phyloP scores from a whole-genome alignment of 2,888 invertebrate genomes.

The Eulithis prunata region DNA sequence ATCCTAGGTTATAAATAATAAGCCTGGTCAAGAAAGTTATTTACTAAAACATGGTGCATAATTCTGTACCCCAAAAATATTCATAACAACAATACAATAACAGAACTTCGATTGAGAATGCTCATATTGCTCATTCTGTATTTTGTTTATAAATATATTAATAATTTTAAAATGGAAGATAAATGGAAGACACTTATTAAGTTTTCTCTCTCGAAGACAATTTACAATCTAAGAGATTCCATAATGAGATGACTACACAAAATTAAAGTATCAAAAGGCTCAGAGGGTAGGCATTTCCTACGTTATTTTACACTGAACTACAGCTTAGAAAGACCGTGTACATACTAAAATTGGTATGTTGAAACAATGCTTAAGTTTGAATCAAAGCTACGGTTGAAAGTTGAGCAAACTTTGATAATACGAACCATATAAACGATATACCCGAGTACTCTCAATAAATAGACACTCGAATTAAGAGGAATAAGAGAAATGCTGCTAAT shows the following conservation, averaged over 20 bases:
- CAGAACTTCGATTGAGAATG: constrained; percentile 16
- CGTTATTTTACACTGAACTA: constrained; percentile 10
- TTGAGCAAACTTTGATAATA: no score
- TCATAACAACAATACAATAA: constrained; percentile 1
- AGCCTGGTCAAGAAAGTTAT: no score
- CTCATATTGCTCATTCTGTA: constrained; percentile 8
- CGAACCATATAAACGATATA: no score
- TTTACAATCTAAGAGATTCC: constrained; percentile 12
- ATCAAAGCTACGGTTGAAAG: no score
- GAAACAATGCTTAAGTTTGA: no score
- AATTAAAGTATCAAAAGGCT: constrained; percentile 8
- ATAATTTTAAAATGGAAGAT: neutral
- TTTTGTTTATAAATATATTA: neutral
- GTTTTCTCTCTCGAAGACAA: constrained; percentile 20
- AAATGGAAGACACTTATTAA: constrained; percentile 13
- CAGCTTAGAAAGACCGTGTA: constrained; percentile 5
- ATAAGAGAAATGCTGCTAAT: no score
- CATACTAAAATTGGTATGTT: neutral
- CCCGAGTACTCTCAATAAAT: no score
- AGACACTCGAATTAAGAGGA: no score
- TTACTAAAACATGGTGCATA: constrained; percentile 16
- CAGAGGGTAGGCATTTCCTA: constrained; percentile 14
- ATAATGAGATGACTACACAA: constrained; percentile 17
- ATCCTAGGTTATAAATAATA: no score
- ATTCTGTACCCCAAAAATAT: constrained; percentile 20